A percentile compares a stretch with the other conserved stretches of the same genome.
Conservation (phyloP, 2,797 vertebrate species). For the Tinamus major region DNA sequence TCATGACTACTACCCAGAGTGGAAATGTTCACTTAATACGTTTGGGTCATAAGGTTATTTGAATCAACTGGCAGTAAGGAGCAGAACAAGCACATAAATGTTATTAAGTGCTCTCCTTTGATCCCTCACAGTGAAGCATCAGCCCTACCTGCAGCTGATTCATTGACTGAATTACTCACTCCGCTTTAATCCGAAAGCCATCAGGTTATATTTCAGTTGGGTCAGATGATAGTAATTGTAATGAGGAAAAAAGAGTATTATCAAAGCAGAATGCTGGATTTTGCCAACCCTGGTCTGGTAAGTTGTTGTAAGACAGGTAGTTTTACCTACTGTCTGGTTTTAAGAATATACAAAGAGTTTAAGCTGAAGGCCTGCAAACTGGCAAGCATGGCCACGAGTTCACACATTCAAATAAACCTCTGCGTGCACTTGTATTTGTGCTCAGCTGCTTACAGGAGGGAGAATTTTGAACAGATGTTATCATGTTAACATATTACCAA, state of each 20-base stretch:
- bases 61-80: not conserved
- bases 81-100: conserved; percentile 8
- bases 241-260: not conserved
- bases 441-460: not conserved
- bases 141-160: not conserved
- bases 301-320: not conserved
- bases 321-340: not conserved
- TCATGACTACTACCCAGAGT: not conserved
- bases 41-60: not conserved
- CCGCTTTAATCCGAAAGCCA: not conserved
- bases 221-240: not conserved
- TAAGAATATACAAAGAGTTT: not conserved
- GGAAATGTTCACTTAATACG: not conserved
- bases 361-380: not conserved
- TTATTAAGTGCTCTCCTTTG: conserved; percentile 23
- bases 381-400: not conserved
- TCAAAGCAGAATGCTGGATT: not conserved
- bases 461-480: not conserved
- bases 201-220: not conserved
- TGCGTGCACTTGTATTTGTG: not conserved
- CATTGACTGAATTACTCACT: conserved; percentile 28
- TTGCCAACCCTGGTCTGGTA: not conserved
- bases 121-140: not conserved
- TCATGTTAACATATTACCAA: not conserved
- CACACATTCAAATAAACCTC: not conserved